These are phyloP conservation scores for Himantopus leucocephalus DNA, from an alignment of 2,113 vertebrate species.

Conservation along the genomic window DNA sequence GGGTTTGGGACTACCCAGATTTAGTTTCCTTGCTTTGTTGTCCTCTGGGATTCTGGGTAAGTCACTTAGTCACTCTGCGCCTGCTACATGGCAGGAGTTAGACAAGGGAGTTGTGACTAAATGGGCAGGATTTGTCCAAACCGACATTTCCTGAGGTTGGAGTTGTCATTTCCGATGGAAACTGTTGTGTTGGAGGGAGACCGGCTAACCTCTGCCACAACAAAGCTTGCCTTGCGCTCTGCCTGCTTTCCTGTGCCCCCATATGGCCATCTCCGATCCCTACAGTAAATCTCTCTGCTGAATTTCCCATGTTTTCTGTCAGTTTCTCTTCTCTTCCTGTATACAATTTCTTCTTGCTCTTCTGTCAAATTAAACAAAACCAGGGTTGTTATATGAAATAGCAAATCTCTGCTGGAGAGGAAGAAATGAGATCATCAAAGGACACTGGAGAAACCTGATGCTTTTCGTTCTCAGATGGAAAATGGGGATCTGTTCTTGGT, in stretches of 20 bases:
- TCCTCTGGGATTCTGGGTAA: neutral
- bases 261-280: neutral
- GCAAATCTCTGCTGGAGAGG: neutral
- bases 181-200: rapidly evolving
- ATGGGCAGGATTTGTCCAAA: neutral
- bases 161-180: neutral
- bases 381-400: neutral
- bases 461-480: neutral
- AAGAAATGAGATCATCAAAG: neutral
- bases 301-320: neutral
- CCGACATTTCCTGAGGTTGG: neutral
- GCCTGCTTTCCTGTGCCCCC: neutral
- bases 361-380: neutral
- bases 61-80: neutral
- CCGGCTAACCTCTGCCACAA: neutral
- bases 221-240: neutral
- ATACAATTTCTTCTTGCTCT: neutral
- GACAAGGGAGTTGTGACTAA: neutral
- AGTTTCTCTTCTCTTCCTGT: neutral
- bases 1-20: neutral
- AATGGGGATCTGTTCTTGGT: neutral
- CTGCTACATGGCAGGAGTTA: neutral
- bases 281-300: neutral
- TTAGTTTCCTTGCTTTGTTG: neutral
- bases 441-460: neutral